Percentiles rank a stretch among this genome's conserved stretches.
These are phyloP conservation scores for Gnathonemus echidnorhynchus DNA, from an alignment of 2,113 vertebrate species.

Conservation along the genomic window DNA sequence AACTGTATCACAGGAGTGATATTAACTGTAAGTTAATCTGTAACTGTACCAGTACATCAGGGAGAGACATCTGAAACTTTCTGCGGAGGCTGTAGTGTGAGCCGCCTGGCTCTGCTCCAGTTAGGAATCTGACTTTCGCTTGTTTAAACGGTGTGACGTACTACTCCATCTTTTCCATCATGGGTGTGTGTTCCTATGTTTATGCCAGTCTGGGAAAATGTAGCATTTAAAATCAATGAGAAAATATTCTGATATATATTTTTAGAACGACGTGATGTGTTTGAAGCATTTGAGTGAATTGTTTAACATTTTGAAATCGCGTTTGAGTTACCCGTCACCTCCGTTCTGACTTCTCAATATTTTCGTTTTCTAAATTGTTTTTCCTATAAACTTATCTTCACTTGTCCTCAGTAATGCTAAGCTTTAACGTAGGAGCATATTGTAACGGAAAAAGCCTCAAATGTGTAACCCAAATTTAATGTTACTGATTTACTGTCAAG, in stretches of 20 bases:
- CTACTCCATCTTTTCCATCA: slow-evolving; percentile 58
- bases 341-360: slow-evolving; percentile 50
- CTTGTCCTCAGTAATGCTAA: slow-evolving; percentile 74
- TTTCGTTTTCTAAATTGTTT: slow-evolving; percentile 54
- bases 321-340: slow-evolving; percentile 48
- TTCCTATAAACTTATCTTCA: slow-evolving; percentile 42
- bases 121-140: slow-evolving; percentile 13
- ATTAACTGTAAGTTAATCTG: slow-evolving; percentile 41
- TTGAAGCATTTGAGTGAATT: slow-evolving; percentile 6
- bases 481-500: slow-evolving; percentile 68
- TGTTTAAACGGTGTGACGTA: slow-evolving; percentile 61
- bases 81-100: slow-evolving; percentile 42
- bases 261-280: slow-evolving; percentile 47
- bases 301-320: slow-evolving; percentile 41
- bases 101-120: slow-evolving; percentile 29
- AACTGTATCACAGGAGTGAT: slow-evolving; percentile 36
- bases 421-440: slow-evolving; percentile 82
- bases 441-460: slow-evolving; percentile 75
- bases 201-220: slow-evolving; percentile 51
- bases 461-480: slow-evolving; percentile 72
- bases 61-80: slow-evolving; percentile 44
- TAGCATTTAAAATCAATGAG: slow-evolving; percentile 54
- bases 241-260: slow-evolving; percentile 18
- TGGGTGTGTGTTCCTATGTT: slow-evolving; percentile 58
- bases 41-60: slow-evolving; percentile 49